Evolutionary conservation across 2,113 vertebrate genomes (phyloP), one percentile per base, ranked within the genome.

Genomic region (Lepus timidus): DNA sequence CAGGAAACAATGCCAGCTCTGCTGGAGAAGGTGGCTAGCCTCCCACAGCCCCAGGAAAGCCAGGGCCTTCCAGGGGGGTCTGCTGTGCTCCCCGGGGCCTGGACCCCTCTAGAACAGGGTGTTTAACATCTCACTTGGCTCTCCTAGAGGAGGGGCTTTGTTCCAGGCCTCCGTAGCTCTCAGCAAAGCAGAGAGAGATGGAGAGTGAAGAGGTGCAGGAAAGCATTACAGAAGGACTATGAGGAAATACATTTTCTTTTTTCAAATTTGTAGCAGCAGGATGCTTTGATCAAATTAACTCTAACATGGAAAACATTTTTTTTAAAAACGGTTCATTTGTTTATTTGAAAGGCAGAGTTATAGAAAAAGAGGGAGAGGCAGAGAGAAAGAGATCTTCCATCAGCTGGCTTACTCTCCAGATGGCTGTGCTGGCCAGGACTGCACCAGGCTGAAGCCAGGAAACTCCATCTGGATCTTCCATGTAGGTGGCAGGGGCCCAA

Each of bases 1-100:
- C 70, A 78, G 68, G 93, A 90, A 96, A 82, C 93, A 74, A 5
- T 84, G 95, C 95, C 16, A 5, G 65, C 84, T 87, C 95, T 92
- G 4, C 93, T 87, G 95, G 88, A 92, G 92, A 71, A 92, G 91
- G 14, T 58, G 61, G 58, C n/a, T 27, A 19, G 0, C 0, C 2
- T 5, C 91, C 65, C 52, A 55, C 1, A 9, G 55, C 49, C 44
- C 73, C 2, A 29, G 90, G 93, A 95, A 81, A 2, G 58, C 78
- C 16, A 16, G 64, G 33, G 62, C 14, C 36, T 65, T 61, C 85
- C 14, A 22, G 19, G 2, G 29, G 52, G 31, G 71, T 2, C 39
- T 17, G 19, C 3, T 5, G 9, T 19, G 16, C 20, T 61, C 55
- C 89, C 61, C 55, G 0, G 25, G 12, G 33, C 29, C n/a, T 29